Evolutionary conservation across 1,140 invertebrate species (phyloP).

Genomic region (Drosophila watanabei): DNA sequence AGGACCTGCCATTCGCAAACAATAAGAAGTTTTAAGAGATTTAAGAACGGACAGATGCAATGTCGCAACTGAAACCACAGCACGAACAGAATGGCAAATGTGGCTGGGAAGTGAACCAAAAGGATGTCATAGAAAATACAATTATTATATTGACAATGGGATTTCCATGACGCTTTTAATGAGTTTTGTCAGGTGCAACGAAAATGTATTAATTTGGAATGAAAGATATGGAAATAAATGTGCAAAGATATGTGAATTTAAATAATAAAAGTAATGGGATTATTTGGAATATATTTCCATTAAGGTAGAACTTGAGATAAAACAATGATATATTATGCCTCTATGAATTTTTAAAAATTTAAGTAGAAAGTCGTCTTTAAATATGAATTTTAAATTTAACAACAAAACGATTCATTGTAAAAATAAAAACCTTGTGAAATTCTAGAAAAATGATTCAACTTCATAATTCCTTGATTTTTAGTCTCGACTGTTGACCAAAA

Average conservation of each 20-base stretch:
- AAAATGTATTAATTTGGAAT: conserved; percentile 6
- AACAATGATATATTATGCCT: neutral
- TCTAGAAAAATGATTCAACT: too few relatives aligned
- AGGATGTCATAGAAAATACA: conserved; percentile 14
- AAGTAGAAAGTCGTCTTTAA: neutral
- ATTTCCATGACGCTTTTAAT: neutral
- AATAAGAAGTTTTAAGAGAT: conserved; percentile 44
- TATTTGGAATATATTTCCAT: neutral
- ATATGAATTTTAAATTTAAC: neutral
- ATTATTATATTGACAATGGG: conserved; percentile 19
- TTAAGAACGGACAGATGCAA: conserved; percentile 18
- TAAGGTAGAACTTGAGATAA: neutral
- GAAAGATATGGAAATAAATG: neutral
- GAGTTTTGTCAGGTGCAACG: conserved; percentile 1
- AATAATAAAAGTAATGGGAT: neutral
- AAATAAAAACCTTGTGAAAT: too few relatives aligned
- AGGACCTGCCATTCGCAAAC: conserved; percentile 24
- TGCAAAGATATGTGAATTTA: neutral
- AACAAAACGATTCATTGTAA: too few relatives aligned
- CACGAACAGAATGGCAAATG: conserved; percentile 24
- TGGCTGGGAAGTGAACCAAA: conserved; percentile 5
- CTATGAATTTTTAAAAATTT: neutral
- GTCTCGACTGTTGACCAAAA: neutral
- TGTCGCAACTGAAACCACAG: conserved; percentile 15
- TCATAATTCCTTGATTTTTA: neutral